phyloP scores from a whole-genome alignment of 2,888 invertebrate genomes.

The Stenodema calcarata region DNA sequence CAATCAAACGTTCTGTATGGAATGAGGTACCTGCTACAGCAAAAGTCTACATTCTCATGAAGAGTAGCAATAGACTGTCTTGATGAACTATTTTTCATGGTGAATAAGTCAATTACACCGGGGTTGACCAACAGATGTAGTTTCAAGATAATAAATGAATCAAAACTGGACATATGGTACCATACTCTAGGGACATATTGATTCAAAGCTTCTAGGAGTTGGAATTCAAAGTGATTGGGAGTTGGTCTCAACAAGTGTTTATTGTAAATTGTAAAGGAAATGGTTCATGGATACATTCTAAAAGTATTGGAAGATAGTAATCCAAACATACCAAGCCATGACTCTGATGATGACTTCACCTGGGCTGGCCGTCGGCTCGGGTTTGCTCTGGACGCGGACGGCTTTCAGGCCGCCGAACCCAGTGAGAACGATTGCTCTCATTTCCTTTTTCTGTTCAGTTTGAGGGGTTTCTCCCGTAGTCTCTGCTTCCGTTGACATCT shows the following conservation, averaged over 20 bases:
- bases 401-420: constrained; percentile 87
- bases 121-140: not conserved
- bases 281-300: too few relatives aligned
- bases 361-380: constrained; percentile 74
- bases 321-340: constrained; percentile 84
- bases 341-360: constrained; percentile 83
- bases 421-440: constrained; percentile 83
- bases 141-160: not conserved
- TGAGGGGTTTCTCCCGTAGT: constrained; percentile 62
- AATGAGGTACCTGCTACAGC: too few relatives aligned
- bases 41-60: too few relatives aligned
- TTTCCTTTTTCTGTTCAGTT: constrained; percentile 74
- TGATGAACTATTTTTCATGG: too few relatives aligned
- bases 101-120: not conserved
- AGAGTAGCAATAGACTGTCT: too few relatives aligned
- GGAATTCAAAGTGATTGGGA: not conserved
- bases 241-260: not conserved
- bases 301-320: not conserved
- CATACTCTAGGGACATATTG: not conserved
- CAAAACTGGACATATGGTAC: not conserved
- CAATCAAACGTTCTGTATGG: too few relatives aligned
- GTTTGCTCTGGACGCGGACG: constrained; percentile 81
- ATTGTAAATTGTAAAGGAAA: too few relatives aligned
- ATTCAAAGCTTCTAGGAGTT: not conserved
- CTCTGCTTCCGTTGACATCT: constrained; percentile 36